Evolutionary conservation across 2,888 invertebrate species (phyloP).

Genomic region (Apodemia mormo): DNA sequence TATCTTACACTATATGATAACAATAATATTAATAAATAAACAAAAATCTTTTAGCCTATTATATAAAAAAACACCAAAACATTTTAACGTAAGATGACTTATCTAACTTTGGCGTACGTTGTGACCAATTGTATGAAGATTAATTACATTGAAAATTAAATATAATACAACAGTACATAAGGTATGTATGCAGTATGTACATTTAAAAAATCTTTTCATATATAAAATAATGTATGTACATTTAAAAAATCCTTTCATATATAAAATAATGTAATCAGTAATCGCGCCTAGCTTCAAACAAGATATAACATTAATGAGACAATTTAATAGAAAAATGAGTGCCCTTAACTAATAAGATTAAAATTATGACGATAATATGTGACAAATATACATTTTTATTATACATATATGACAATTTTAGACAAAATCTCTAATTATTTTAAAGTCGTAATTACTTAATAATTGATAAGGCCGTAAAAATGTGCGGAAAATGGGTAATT

Average conservation of each 20-base stretch:
- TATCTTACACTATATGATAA: constrained; percentile 2
- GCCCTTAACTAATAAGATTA: too few relatives aligned
- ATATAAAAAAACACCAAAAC: constrained; percentile 7
- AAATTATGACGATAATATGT: too few relatives aligned
- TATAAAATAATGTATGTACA: background rate
- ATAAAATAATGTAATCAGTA: too few relatives aligned
- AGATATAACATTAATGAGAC: too few relatives aligned
- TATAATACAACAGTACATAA: background rate
- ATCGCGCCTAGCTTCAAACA: too few relatives aligned
- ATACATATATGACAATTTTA: too few relatives aligned
- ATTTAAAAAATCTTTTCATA: background rate
- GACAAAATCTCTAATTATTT: too few relatives aligned
- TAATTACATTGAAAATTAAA: background rate
- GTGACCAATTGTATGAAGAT: constrained; percentile 53
- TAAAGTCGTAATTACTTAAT: too few relatives aligned
- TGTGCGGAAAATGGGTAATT: too few relatives aligned
- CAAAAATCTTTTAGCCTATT: constrained; percentile 20
- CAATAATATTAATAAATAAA: constrained; percentile 26
- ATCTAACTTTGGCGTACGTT: constrained; percentile 73
- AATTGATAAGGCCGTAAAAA: too few relatives aligned
- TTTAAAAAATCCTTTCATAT: background rate
- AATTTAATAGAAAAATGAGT: too few relatives aligned
- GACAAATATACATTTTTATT: too few relatives aligned
- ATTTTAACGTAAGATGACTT: constrained; percentile 6
- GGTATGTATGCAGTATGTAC: constrained; percentile 11